Percentiles rank a stretch among this genome's conserved stretches.
phyloP scores from a whole-genome alignment of 2,113 vertebrate species.

The Echinops telfairi region DNA sequence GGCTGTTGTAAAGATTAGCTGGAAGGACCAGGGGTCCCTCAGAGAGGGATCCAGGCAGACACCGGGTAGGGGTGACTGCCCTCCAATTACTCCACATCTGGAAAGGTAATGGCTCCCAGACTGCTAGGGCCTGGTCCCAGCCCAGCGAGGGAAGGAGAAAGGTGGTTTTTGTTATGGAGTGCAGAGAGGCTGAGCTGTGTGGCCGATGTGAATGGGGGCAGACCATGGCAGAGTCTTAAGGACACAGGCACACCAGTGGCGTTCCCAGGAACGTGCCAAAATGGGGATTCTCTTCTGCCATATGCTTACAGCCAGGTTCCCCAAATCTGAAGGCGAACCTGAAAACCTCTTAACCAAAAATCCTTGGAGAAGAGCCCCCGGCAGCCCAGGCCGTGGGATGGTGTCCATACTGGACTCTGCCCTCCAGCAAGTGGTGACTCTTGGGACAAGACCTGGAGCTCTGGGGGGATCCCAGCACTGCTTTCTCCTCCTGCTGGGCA shows the following conservation, averaged over 20 bases:
- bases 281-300: neutral
- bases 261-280: accelerated
- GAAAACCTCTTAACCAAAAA: neutral
- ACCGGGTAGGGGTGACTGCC: neutral
- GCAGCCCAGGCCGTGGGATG: neutral
- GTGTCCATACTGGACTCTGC: neutral
- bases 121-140: neutral
- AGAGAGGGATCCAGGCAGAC: neutral
- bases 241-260: neutral
- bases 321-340: neutral
- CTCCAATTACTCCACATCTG: constrained; percentile 60
- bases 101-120: constrained; percentile 63
- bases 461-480: neutral
- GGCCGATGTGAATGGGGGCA: neutral
- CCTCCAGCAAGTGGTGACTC: neutral
- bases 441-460: constrained; percentile 31
- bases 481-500: neutral
- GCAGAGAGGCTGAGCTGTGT: neutral
- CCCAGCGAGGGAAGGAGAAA: neutral
- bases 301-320: neutral
- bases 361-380: neutral
- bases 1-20: constrained; percentile 17
- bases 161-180: neutral
- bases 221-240: neutral
- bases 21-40: constrained; percentile 4